phyloP scores from a whole-genome alignment of 23 tunicate genomes.

The Trididemnum clinides region DNA sequence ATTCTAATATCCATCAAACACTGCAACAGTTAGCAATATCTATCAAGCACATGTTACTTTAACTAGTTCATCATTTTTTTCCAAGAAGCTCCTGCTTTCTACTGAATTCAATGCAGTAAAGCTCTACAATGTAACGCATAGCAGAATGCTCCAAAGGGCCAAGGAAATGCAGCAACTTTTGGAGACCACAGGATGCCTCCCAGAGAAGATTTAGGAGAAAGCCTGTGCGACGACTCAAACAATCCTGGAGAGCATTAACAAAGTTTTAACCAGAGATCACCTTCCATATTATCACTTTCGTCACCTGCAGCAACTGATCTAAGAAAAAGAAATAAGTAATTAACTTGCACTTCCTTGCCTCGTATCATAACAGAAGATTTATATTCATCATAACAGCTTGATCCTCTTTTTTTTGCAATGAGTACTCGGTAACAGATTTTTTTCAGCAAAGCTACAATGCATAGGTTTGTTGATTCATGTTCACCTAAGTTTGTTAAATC shows the following conservation, averaged over 20 bases:
- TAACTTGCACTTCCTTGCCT: background rate
- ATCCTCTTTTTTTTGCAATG: too few relatives aligned
- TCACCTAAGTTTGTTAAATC: background rate
- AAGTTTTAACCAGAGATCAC: background rate
- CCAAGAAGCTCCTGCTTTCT: conserved; percentile 2
- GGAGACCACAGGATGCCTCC: background rate
- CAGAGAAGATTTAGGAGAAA: background rate
- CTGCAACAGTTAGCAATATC: background rate
- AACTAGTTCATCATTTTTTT: background rate
- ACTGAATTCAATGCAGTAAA: background rate
- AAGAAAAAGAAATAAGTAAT: background rate
- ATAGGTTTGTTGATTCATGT: too few relatives aligned
- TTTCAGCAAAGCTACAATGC: background rate
- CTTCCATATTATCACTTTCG: background rate
- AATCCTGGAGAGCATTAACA: background rate
- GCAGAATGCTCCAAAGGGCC: background rate
- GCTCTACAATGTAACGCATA: background rate
- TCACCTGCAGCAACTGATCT: background rate
- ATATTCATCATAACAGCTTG: too few relatives aligned
- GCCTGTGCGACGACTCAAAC: background rate
- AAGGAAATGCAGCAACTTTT: background rate
- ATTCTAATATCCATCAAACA: conserved; percentile 11
- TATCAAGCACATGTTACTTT: background rate
- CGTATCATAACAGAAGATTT: too few relatives aligned
- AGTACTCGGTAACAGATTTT: too few relatives aligned